phyloP scores from a whole-genome alignment of 2,888 invertebrate genomes.

The Habrosyne pyritoides region DNA sequence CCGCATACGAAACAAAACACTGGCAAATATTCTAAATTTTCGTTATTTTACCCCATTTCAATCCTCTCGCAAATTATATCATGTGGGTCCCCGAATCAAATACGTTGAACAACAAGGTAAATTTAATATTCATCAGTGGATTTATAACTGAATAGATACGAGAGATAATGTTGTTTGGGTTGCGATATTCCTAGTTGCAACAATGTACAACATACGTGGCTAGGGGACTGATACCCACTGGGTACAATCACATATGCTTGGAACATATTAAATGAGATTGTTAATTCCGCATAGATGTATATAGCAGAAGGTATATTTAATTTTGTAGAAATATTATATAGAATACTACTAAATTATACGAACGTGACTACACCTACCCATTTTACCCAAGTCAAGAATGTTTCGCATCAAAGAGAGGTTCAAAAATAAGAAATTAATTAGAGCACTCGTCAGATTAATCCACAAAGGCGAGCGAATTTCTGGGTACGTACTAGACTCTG shows the following conservation, averaged over 20 bases:
- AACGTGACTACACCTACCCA: too few species aligned
- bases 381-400: not conserved
- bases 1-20: slow-evolving; percentile 52
- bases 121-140: slow-evolving; percentile 53
- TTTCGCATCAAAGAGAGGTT: not conserved
- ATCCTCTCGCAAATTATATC: slow-evolving; percentile 55
- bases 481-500: slow-evolving; percentile 13
- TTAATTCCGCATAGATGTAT: too few species aligned
- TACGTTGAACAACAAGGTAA: slow-evolving; percentile 51
- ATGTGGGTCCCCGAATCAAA: slow-evolving; percentile 47
- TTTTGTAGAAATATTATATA: too few species aligned
- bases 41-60: slow-evolving; percentile 69
- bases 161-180: slow-evolving; percentile 39
- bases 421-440: not conserved
- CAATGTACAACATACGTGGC: slow-evolving; percentile 15
- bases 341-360: too few species aligned
- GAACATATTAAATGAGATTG: not conserved
- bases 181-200: slow-evolving; percentile 30
- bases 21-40: slow-evolving; percentile 63
- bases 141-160: slow-evolving; percentile 27
- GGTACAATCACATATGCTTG: not conserved
- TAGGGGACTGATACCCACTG: not conserved
- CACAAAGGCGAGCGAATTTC: slow-evolving; percentile 8
- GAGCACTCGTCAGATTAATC: not conserved
- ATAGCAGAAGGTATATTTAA: too few species aligned